Base-by-base conservation (phyloP, 2,113 vertebrate species). In the Solea solea region DNA sequence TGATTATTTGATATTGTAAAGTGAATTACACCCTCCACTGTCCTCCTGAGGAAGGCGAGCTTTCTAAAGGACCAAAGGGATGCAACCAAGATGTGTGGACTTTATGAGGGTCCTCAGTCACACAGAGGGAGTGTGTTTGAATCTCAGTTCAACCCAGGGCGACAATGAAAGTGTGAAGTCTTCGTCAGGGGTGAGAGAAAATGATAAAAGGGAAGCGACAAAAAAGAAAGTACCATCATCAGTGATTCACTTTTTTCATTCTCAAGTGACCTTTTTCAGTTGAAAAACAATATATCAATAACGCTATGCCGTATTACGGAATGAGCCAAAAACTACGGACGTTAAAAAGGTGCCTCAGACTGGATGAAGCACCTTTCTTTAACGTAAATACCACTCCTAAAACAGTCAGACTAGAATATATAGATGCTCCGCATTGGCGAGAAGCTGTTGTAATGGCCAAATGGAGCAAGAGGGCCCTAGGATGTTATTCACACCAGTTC, bases 81-180 rank as follows among this genome's bases (percentile, higher is more conserved):
- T 76, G 83, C 68, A 59, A 72, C 66, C 45, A 49, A 71, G 80
- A 78, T 82, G 53, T 73, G 78, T 72, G 85, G 51, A 7, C 66
- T 88, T 89, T 90, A 92, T 90, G 86, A 90, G 81, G 49, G 70
- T 90, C 69, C 66, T 90, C 85, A 84, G 87, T 90, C 90, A 90
- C 81, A 58, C 9, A 8, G 57, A 67, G 74, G 73, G 67, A 74
- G 68, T 67, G 71, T 41, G 71, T 74, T 77, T 76, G 81, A 71
- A 75, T 80, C 59, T 81, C 58, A 40, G 55, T 65, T 73, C 67
- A 50, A 86, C 87, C 83, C 1, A 12, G 21, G 76, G 90, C 51
- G 1, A 81, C 76, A 68, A 80, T 72, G 70, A 74, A 85, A 75
- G 76, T 66, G 71, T 76, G 79, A 76, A 75, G 70, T 81, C 76